Evolutionary conservation across 2,113 vertebrate genomes (phyloP).

Genomic region (Ivindomyrus marchei): DNA sequence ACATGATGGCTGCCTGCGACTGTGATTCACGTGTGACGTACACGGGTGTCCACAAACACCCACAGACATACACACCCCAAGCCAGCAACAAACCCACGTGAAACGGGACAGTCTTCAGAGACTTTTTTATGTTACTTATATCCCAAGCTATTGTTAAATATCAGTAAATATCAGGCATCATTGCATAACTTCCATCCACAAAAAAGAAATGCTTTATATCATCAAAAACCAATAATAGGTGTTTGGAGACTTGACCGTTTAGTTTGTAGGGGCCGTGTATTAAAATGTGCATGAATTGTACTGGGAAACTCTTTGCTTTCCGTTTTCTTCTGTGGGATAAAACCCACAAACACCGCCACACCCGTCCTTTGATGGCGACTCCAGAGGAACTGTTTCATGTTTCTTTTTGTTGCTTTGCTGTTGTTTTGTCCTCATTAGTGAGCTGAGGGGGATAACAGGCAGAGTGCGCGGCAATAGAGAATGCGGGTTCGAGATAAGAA

Average conservation of each 20-base stretch:
- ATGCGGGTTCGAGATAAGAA: neutral
- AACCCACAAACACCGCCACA: neutral
- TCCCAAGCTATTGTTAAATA: neutral
- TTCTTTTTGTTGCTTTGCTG: conserved; percentile 6
- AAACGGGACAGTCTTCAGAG: neutral
- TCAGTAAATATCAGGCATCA: neutral
- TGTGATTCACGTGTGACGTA: neutral
- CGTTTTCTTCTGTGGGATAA: neutral
- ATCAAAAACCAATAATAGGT: neutral
- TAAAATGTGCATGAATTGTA: neutral
- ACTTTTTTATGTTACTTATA: neutral
- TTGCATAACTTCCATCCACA: neutral
- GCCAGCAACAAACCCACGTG: neutral
- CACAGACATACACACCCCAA: neutral
- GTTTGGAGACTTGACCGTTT: neutral
- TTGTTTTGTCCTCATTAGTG: conserved; percentile 41
- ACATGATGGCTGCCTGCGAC: neutral
- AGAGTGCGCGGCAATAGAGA: conserved; percentile 12
- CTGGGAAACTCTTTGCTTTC: neutral
- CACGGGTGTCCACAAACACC: neutral
- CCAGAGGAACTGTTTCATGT: conserved; percentile 11
- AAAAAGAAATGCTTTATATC: neutral
- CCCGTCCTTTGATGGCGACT: conserved; percentile 15
- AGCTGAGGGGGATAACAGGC: conserved; percentile 33
- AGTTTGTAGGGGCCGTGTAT: neutral